phyloP scores from a whole-genome alignment of 2,113 vertebrate species.

The Columba janthina region DNA sequence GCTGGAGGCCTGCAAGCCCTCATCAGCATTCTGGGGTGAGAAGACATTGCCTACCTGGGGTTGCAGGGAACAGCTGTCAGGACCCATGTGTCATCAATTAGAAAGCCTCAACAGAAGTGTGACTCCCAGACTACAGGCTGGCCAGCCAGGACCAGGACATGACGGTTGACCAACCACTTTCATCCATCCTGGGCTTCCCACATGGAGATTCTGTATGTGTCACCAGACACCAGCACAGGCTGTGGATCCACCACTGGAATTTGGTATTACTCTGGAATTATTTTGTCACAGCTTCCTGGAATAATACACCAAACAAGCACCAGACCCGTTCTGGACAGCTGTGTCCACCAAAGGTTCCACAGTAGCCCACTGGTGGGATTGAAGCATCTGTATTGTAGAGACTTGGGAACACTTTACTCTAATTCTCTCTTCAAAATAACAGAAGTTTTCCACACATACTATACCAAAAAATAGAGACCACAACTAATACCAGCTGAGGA shows the following conservation, averaged over 20 bases:
- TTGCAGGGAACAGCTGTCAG: neutral
- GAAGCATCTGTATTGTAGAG: neutral
- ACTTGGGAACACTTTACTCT: neutral
- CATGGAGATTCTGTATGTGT: neutral
- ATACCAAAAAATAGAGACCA: neutral
- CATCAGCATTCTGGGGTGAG: neutral
- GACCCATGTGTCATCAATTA: neutral
- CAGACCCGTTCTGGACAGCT: neutral
- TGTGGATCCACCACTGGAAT: neutral
- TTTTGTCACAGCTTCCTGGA: neutral
- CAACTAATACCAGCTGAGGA: neutral
- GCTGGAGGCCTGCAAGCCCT: neutral
- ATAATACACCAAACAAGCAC: neutral
- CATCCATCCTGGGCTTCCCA: neutral
- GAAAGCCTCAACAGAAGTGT: neutral
- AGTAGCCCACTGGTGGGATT: neutral
- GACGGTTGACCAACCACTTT: neutral
- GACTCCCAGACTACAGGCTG: neutral
- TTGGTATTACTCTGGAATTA: neutral
- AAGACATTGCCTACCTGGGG: neutral
- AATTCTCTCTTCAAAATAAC: neutral
- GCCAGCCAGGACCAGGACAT: neutral
- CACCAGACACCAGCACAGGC: neutral
- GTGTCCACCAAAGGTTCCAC: neutral
- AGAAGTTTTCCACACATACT: neutral